Evolutionary conservation across 2,113 vertebrate genomes (phyloP), one percentile per base, ranked within the genome.

Genomic region (Vanacampus margaritifer): DNA sequence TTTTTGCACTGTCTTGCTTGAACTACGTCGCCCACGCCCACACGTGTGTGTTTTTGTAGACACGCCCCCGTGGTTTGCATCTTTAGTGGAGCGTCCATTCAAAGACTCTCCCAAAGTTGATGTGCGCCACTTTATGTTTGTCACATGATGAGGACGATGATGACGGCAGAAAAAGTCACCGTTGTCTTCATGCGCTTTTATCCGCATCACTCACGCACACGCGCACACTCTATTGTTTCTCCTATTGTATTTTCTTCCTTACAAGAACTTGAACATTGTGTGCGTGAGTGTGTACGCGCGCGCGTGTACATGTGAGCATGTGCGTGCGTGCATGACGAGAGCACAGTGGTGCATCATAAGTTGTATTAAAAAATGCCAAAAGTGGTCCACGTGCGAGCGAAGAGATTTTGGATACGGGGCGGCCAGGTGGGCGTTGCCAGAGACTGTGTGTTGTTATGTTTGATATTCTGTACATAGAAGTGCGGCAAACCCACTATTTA

Each of bases 401-500:
- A 0, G n/a, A 51, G 9, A 5, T 37, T 9, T 41, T 6, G 37
- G 13, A 41, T 62, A 41, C 23, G 59, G 10, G n/a, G 32, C 10
- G 21, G 45, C 19, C 45, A 8, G 45, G 14, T 17, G 14, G 43
- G 16, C 43, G 17, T 46, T 6, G 46, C 8, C 19, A 3, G 19
- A 48, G 19, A 51, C 21, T 23, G 48, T 21, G 21, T 23, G 9
- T 51, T 23, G 48, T 51, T 9, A 51, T 21, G 57, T 37, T 65
- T n/a, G 43, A 23, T 21, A 86, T 86, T 80, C 3, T 88, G 85
- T 89, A 87, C 48, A 85, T 83, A 79, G 14, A 65, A 21, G 68
- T 62, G 68, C 76, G 68, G 69, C 67, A 71, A 82, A 69, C 39
- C 75, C 78, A 78, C 78, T 88, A 88, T 88, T 88, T 88, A 86